phyloP scores from a whole-genome alignment of 2,888 invertebrate species.

The Heliconius cydno region DNA sequence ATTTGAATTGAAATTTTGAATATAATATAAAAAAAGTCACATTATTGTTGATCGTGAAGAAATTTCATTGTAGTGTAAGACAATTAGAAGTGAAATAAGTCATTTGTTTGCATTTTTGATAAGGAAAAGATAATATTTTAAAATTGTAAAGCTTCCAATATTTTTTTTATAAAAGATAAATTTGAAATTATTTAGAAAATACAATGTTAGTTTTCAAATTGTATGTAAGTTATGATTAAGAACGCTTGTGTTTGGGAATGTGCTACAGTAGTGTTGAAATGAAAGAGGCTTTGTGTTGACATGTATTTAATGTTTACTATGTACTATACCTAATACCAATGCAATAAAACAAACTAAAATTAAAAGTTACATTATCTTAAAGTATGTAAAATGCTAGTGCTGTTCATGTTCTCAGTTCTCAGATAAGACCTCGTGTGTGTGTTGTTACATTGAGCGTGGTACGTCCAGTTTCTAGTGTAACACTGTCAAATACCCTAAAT shows the following conservation, averaged over 20 bases:
- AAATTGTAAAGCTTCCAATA: neutral
- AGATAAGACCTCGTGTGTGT: conserved; percentile 52
- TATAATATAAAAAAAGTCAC: neutral
- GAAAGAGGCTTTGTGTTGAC: conserved; percentile 81
- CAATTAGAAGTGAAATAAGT: conserved; percentile 6
- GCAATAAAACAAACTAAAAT: conserved; percentile 65
- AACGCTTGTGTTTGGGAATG: conserved; percentile 18
- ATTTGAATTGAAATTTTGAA: conserved; percentile 30
- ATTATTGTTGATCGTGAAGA: conserved; percentile 24
- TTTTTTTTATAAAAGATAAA: neutral
- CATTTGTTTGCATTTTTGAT: neutral
- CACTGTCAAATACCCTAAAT: conserved; percentile 12
- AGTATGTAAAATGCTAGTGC: conserved; percentile 67
- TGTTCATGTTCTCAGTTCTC: conserved; percentile 58
- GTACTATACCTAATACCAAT: conserved; percentile 79
- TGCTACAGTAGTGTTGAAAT: conserved; percentile 65
- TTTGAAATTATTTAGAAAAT: neutral
- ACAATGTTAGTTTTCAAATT: neutral
- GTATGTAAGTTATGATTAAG: conserved; percentile 8
- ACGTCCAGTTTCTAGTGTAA: conserved; percentile 19
- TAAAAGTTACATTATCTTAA: conserved; percentile 63
- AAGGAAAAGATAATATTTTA: neutral
- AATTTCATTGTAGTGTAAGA: conserved; percentile 13
- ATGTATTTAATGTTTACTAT: conserved; percentile 82
- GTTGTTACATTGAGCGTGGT: conserved; percentile 32